Conservation (phyloP, 2,888 invertebrate species). For the Cordilura impudica region DNA sequence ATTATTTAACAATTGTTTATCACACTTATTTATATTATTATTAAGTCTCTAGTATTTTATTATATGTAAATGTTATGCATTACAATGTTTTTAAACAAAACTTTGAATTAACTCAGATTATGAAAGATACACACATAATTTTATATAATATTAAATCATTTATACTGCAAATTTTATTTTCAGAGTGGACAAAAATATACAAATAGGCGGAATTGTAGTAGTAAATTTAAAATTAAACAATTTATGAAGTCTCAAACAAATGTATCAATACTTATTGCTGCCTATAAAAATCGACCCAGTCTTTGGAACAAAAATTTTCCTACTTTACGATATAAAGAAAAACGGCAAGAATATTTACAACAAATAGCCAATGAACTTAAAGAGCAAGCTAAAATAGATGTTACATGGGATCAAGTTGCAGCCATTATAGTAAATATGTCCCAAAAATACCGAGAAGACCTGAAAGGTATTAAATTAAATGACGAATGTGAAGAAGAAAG, state of each 20-base stretch:
- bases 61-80: too few species aligned
- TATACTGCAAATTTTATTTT: too few species aligned
- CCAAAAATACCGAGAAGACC: conserved; percentile 43
- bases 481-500: conserved; percentile 11
- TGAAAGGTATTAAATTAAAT: conserved; percentile 31
- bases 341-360: conserved; percentile 43
- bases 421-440: conserved; percentile 35
- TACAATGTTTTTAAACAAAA: too few species aligned
- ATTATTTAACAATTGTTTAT: too few species aligned
- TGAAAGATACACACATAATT: too few species aligned
- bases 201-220: too few species aligned
- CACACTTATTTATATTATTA: too few species aligned
- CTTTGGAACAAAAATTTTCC: conserved; percentile 52
- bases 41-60: too few species aligned
- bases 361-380: conserved; percentile 40
- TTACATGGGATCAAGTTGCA: conserved; percentile 39
- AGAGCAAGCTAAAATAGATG: conserved; percentile 5
- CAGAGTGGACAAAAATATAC: too few species aligned
- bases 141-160: too few species aligned
- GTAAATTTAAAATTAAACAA: not conserved
- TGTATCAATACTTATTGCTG: conserved; percentile 35
- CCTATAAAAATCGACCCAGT: conserved; percentile 50
- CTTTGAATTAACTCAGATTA: too few species aligned
- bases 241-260: conserved; percentile 23
- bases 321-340: conserved; percentile 34